Evolutionary conservation across 2,797 vertebrate genomes (phyloP).

Genomic region (Melanotaenia pygmaea): DNA sequence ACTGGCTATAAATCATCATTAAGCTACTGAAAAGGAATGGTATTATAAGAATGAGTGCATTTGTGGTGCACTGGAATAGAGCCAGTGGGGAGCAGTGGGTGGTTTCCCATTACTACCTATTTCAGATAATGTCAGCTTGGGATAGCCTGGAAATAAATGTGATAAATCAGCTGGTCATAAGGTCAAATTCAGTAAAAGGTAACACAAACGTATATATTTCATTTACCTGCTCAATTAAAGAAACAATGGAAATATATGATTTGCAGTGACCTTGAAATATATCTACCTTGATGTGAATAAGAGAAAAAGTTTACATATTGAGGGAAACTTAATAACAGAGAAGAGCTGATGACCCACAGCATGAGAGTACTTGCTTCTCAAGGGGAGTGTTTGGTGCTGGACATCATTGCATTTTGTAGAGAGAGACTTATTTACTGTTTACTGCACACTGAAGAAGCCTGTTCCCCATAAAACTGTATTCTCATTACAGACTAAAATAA

Average conservation of each 20-base stretch:
- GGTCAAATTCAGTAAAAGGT: slow-evolving; percentile 27
- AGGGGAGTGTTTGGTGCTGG: slow-evolving; percentile 35
- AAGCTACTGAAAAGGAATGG: slow-evolving; percentile 54
- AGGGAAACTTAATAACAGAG: slow-evolving; percentile 8
- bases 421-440: slow-evolving; percentile 57
- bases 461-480: slow-evolving; percentile 53
- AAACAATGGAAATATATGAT: slow-evolving; percentile 8
- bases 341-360: slow-evolving; percentile 17
- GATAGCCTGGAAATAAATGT: slow-evolving; percentile 37
- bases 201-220: slow-evolving; percentile 28
- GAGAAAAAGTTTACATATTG: slow-evolving; percentile 4
- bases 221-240: slow-evolving; percentile 18
- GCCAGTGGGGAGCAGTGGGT: slow-evolving; percentile 45
- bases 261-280: background rate
- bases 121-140: slow-evolving; percentile 52
- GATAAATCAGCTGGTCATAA: slow-evolving; percentile 58
- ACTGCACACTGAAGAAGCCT: slow-evolving; percentile 49
- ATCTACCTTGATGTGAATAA: slow-evolving; percentile 3
- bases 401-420: slow-evolving; percentile 50
- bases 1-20: slow-evolving; percentile 74
- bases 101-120: slow-evolving; percentile 55
- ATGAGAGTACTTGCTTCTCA: slow-evolving; percentile 34
- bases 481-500: slow-evolving; percentile 56
- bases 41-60: slow-evolving; percentile 58
- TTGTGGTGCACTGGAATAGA: slow-evolving; percentile 50